Evolutionary conservation across 2,113 vertebrate species (phyloP), one percentile per base, ranked within the genome.

Genomic region (Empidonax alnorum): DNA sequence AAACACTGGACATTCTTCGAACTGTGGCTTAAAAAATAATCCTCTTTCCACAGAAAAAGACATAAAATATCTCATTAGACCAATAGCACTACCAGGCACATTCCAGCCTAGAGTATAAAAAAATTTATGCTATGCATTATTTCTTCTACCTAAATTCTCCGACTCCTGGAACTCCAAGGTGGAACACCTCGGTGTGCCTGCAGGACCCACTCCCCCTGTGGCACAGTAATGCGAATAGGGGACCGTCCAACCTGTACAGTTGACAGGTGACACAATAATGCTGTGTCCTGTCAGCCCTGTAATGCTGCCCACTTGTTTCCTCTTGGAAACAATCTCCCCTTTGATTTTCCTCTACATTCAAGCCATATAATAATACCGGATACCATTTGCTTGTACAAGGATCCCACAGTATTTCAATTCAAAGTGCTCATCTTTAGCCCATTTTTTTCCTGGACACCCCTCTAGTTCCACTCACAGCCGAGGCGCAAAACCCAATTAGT

Each of bases 401-500:
- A 80, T 69, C 79, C 69, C 84, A 56, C 58, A 56, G 59, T 67
- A 92, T 95, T 97, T 90, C 94, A 95, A 86, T 96, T 97, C 96
- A 95, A 96, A 94, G 8, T 77, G 73, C 39, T 90, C 59, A 59
- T 79, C 66, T 95, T 55, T 21, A 79, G 76, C 44, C 61, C 31
- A 80, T 90, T 91, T 79, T 92, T 92, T 93, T 81, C 63, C 82
- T 63, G 35, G 90, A 94, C 84, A 87, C 76, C 75, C 81, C 89
- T 86, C 87, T 44, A 81, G 89, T 66, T 97, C 87, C 85, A 89
- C 89, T 94, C 95, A 93, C 84, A 96, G 94, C 69, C 42, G 1
- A 97, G 92, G 90, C 90, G 31, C 98, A 98, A 98, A 98, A 98
- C 97, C 96, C 97, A 98, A 98, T 99, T 98, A 98, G 97, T 97